Base-by-base conservation (phyloP, 2,888 invertebrate genomes). In the Glyphotaelius pellucidus region DNA sequence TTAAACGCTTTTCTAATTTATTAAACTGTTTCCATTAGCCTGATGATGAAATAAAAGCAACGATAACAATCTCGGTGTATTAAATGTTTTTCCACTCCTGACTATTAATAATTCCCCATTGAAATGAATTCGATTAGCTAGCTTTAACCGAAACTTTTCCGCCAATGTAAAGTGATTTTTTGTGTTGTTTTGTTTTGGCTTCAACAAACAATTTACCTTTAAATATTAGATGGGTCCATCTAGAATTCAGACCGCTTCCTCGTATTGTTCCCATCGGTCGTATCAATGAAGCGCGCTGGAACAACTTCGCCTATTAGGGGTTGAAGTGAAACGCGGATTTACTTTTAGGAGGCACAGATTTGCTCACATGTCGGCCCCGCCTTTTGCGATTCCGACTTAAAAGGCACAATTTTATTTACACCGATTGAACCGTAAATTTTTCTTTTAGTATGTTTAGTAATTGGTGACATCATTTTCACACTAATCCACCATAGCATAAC, bases 241-340 rank as follows among this genome's bases (percentile, higher is more conserved):
- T 47, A 86, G n/a, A 47, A 86, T 86, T 86, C 86, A 86, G 47
- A n/a, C 86, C n/a, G 86, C 42, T 86, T 85, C 38, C 85, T 25
- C 42, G n/a, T 25, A 86, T n/a, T 14, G 86, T 42, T 86, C 86
- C 86, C 86, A 11, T 86, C 42, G 86, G 86, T 42, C 86, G 86
- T 42, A 86, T 86, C 86, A 86, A 25, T 19, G 86, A 47, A 42
- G 25, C 47, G 25, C 67, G 86, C 52, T 32, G 52, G 87, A 67
- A 32, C 67, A 87, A 87, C 87, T 87, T 87, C 52, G 87, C 31
- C 52, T 87, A 52, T 67, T 52, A 19, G 87, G 87, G 52, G 87
- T 87, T 52, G 15, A 67, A 52, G 67, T 52, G 30, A 15, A 67
- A 52, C 19, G 67, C 32, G 87, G 87, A 87, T 87, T 87, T 67